phyloP scores from a whole-genome alignment of 2,888 invertebrate species.

The Perithous albicinctus region DNA sequence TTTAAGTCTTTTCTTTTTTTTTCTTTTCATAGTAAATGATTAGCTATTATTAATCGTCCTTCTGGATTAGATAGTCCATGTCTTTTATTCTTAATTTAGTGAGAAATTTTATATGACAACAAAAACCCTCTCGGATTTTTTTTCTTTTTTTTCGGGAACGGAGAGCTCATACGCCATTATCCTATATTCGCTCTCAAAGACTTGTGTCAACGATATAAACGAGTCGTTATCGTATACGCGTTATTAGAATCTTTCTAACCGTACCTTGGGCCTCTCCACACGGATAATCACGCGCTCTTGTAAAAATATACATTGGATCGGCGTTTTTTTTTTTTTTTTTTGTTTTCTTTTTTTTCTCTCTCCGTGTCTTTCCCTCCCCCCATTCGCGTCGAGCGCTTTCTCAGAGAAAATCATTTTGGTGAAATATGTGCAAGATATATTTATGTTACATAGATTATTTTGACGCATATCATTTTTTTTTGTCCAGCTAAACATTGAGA shows the following conservation, averaged over 20 bases:
- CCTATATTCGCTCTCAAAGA: conserved; percentile 54
- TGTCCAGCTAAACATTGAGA: no score
- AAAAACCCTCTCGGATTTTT: neutral
- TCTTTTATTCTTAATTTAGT: conserved; percentile 48
- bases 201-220: conserved; percentile 61
- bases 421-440: no score
- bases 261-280: conserved; percentile 49
- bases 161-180: conserved; percentile 44
- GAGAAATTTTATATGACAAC: conserved; percentile 7
- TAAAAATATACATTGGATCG: conserved; percentile 66
- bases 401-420: no score
- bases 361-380: conserved; percentile 19
- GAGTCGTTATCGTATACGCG: conserved; percentile 74
- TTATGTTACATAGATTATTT: no score
- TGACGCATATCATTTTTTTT: no score
- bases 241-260: conserved; percentile 60
- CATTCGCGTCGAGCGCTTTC: conserved; percentile 1
- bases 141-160: conserved; percentile 11
- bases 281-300: conserved; percentile 57
- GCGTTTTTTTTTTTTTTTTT: no score
- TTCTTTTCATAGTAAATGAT: conserved; percentile 38
- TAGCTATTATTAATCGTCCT: conserved; percentile 46
- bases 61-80: conserved; percentile 52
- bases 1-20: conserved; percentile 1
- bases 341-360: no score